phyloP scores from a whole-genome alignment of 2,797 vertebrate species.

The Eulemur mongoz region DNA sequence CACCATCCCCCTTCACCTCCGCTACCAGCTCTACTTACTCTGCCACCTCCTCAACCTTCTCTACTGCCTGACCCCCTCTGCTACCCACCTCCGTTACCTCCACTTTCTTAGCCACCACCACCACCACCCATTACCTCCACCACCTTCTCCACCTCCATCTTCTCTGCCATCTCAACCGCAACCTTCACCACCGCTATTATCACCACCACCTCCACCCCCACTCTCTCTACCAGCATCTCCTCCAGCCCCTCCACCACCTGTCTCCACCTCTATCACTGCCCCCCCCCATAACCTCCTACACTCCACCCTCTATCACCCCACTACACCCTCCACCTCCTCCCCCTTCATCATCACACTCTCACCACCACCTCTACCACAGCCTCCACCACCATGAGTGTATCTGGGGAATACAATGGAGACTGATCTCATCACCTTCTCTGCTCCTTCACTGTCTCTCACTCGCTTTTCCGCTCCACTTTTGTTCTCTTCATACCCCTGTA shows the following conservation, averaged over 20 bases:
- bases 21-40: not conserved
- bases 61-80: not conserved
- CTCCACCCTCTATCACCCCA: not conserved
- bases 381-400: not conserved
- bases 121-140: not conserved
- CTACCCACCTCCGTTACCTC: not conserved
- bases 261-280: not conserved
- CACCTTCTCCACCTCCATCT: not conserved
- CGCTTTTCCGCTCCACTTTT: not conserved
- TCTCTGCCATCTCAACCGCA: not conserved
- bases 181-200: not conserved
- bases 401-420: not conserved
- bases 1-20: not conserved
- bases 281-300: not conserved
- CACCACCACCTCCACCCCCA: not conserved
- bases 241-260: not conserved
- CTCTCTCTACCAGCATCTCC: not conserved
- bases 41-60: not conserved
- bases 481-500: not conserved
- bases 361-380: not conserved
- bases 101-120: not conserved
- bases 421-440: not conserved
- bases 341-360: not conserved
- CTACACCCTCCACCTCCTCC: not conserved
- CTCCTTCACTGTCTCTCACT: not conserved